Evolutionary conservation across 1,140 invertebrate species (phyloP).

Genomic region (Aphaenogaster rudis): DNA sequence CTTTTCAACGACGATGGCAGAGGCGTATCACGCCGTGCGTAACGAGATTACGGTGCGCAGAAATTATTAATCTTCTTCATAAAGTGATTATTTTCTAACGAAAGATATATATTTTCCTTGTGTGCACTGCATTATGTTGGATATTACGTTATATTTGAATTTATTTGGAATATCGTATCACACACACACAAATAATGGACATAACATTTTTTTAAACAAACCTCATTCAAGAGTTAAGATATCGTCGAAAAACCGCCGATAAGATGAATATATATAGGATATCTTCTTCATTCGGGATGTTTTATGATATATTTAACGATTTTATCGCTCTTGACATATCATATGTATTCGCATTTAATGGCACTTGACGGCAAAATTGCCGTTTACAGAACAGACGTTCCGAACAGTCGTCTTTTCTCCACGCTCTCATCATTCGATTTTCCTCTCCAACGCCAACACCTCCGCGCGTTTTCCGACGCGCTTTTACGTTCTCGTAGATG

Average conservation of each 20-base stretch:
- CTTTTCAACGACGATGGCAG: slow-evolving; percentile 34
- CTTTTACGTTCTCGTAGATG: slow-evolving; percentile 52
- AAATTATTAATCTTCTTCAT: slow-evolving; percentile 60
- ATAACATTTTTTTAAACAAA: neutral
- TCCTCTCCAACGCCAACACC: neutral
- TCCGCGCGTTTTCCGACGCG: neutral
- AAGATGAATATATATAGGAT: neutral
- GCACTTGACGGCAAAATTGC: neutral
- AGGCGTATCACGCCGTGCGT: slow-evolving; percentile 37
- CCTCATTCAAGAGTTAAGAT: neutral
- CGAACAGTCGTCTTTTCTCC: neutral
- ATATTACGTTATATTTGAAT: slow-evolving; percentile 28
- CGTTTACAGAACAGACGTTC: neutral
- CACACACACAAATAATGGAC: neutral
- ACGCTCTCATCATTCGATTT: neutral
- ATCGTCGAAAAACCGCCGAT: neutral
- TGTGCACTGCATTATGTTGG: slow-evolving; percentile 4
- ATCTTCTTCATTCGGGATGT: neutral
- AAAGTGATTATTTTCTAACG: slow-evolving; percentile 53
- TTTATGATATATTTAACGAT: neutral
- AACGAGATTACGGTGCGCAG: slow-evolving; percentile 48
- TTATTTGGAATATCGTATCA: neutral
- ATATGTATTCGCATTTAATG: neutral
- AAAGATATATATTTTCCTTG: slow-evolving; percentile 33
- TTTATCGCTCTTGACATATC: neutral